Evolutionary conservation across 2,797 vertebrate species (phyloP).

Genomic region (Anas georgica): DNA sequence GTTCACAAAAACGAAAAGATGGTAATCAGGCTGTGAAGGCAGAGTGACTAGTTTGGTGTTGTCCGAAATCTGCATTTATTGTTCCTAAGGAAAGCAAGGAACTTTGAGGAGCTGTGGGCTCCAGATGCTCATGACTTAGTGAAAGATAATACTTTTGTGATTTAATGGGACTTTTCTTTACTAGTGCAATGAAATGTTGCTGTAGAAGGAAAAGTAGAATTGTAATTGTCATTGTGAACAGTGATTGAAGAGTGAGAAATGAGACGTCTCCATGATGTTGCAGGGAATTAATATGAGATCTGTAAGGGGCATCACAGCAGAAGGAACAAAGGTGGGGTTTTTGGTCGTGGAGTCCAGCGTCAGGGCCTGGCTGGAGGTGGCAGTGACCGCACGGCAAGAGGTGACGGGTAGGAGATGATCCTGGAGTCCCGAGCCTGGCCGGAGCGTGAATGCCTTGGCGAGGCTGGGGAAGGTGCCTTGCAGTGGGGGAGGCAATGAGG

Average conservation of each 20-base stretch:
- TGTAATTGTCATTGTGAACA: neutral
- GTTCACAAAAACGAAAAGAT: neutral
- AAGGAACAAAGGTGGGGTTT: neutral
- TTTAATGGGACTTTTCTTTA: neutral
- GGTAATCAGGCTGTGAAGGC: neutral
- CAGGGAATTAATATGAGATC: neutral
- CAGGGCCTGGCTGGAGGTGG: neutral
- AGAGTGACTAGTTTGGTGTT: neutral
- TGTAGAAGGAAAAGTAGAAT: neutral
- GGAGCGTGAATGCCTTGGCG: accelerated
- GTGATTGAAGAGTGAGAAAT: neutral
- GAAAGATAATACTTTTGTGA: neutral
- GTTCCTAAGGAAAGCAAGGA: neutral
- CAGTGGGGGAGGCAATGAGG: neutral
- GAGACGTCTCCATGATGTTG: neutral
- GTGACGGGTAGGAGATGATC: neutral
- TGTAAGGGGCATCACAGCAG: neutral
- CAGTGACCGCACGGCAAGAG: neutral
- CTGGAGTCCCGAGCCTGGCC: neutral
- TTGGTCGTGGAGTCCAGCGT: neutral
- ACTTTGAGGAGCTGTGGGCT: neutral
- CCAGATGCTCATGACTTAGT: neutral
- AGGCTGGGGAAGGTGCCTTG: neutral
- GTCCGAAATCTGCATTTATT: neutral
- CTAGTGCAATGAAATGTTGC: neutral